Evolutionary conservation across 35 echinoderm and acorn worm genomes (phyloP), one percentile per base, ranked within the genome.

Genomic region (Stichopus chloronotus): DNA sequence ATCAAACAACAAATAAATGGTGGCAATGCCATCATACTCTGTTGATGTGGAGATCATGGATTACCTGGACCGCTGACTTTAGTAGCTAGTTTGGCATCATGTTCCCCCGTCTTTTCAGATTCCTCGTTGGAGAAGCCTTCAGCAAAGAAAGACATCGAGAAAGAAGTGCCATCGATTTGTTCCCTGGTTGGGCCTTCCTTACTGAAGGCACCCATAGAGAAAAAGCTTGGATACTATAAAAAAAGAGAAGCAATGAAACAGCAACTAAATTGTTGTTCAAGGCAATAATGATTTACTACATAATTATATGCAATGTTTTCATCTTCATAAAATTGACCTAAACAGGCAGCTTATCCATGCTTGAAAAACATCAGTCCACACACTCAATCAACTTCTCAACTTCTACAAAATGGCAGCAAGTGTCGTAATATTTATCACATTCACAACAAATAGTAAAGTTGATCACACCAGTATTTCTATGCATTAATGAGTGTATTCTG

Each of bases 31-130:
- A 74, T 74, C 69, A 74, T n/a, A n/a, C 6, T 20, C 16, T 20
- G 21, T 72, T 6, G 21, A 19, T 19, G 11, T 60, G 58, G 17
- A 72, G 5, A 7, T 6, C 79, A 25, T 72, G 22, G 52, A 83
- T 89, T 56, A 98, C 96, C 96, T 94, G 96, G 96, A 59, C 96
- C 96, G 43, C 56, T 56, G 16, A 98, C 94, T 76, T 95, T 93
- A 7, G 96, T 98, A 21, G 85, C 56, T 56, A 98, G 94, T 63
- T 71, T 77, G 12, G 61, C 60, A 84, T 98, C 94, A 77, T 95
- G 94, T 24, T 88, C 92, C 4, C 90, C 93, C 4, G 83, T 83
- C 55, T 98, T 79, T 56, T 97, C 87, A 0, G 57, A 76, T 14
- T 93, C 92, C 57, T 91, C 79, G 58, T 57, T 92, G 78, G 92